A percentile compares a stretch with the other conserved stretches of the same genome.
Conservation (phyloP, 2,113 vertebrate species). For the Boulengeromyrus knoepffleri region DNA sequence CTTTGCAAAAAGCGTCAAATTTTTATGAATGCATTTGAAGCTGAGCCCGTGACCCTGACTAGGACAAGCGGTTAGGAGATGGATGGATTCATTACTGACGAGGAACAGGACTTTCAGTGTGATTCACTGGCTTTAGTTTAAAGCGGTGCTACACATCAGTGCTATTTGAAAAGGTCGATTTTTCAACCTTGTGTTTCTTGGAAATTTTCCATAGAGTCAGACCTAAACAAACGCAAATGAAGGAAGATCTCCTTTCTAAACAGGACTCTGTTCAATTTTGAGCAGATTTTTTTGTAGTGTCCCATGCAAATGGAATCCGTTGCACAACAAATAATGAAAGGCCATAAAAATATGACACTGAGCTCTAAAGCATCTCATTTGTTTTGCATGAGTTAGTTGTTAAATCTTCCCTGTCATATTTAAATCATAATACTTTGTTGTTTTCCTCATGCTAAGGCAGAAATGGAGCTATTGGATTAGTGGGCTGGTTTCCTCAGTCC, state of each 20-base stretch:
- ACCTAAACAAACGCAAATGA: background rate
- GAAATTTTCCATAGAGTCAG: background rate
- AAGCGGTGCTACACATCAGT: background rate
- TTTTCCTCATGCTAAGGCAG: constrained; percentile 30
- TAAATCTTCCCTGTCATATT: constrained; percentile 29
- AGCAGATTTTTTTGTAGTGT: background rate
- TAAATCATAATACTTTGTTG: constrained; percentile 35
- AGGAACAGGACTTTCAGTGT: background rate
- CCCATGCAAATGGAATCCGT: background rate
- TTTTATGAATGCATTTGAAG: background rate
- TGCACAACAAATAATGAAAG: background rate
- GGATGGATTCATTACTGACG: background rate
- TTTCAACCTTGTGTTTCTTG: background rate
- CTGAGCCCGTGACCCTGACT: background rate
- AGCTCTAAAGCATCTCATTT: constrained; percentile 18
- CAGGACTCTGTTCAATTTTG: background rate
- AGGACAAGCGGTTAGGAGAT: background rate
- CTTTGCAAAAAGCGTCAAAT: background rate
- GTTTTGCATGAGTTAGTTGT: constrained; percentile 24
- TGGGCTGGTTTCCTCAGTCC: constrained; percentile 24
- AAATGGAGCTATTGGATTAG: constrained; percentile 39
- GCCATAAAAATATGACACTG: constrained; percentile 1
- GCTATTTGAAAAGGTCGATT: background rate
- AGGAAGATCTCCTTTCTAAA: background rate
- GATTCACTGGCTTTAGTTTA: background rate